Base-by-base conservation (phyloP, 2,888 invertebrate genomes). In the Apamea sordens region DNA sequence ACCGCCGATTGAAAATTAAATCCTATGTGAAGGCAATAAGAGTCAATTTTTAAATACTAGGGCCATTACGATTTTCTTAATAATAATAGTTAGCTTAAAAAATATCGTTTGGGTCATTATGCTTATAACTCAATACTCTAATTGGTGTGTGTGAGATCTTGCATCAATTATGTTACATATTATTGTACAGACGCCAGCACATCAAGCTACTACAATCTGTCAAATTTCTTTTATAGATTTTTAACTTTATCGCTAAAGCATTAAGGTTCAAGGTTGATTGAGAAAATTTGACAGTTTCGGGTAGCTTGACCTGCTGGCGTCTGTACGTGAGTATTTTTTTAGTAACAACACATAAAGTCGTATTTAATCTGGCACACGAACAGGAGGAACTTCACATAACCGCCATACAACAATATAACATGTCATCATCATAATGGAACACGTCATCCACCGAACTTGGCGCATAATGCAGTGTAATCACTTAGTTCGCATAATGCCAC, bases 381-480 rank as follows among this genome's bases (percentile, higher is more conserved):
- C 53, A 65, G 41, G 36, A 41, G 28, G 44, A 69, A 79, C 69
- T 50, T 67, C 36, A 77, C 63, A 70, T 50, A 76, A 21, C 53
- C 61, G 13, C 47, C 53, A 24, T 24, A 28, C 41, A 56, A 56
- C 64, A 63, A 78, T 78, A 77, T 73, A 65, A 71, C 78, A 71
- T 79, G 76, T 80, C 79, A 87, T 85, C 72, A 63, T 64, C 69
- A 65, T 87, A 80, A 87, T 80, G 83, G 50, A 73, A 73, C 68
- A 70, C 79, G 73, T 65, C 76, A 74, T 77, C 67, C 53, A 44
- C 68, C 56, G 47, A 77, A 70, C 61, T 56, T 68, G 64, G 77
- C 72, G 70, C 76, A 83, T 80, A 80, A 80, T 83, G 80, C 84
- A 82, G 15, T 78, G 84, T 88, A 88, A 88, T 88, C 86, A 84